Evolutionary conservation across 2,888 invertebrate genomes (phyloP), one percentile per base, ranked within the genome.

Genomic region (Calliopum simillimum): DNA sequence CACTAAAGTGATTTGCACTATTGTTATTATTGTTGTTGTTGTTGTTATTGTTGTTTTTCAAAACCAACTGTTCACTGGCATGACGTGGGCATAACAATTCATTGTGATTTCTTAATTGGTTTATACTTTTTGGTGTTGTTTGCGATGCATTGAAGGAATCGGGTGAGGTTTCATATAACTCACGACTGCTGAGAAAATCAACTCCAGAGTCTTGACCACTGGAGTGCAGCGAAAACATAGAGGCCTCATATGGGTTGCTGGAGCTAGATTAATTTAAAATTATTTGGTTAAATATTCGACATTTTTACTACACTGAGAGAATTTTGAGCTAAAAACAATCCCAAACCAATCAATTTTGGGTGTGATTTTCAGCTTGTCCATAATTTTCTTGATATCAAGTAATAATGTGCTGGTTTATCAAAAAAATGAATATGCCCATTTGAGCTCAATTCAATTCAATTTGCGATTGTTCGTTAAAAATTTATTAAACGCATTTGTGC

Each of bases 121-220:
- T 21, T 49, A 11, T 74, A 75, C 13, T 73, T 70, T 64, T 75
- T 59, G 77, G 77, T 13, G 76, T 75, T 67, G 76, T 72, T 47
- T 74, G 76, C 6, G 75, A 51, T 23, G 65, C 67, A 66, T 80
- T 82, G 67, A 83, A 84, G 33, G 83, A 80, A 43, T 84, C 84
- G 2, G 85, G 82, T 14, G 84, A 81, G 41, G 83, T 82, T 74
- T 85, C 84, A 56, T 83, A 84, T 41, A 85, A 72, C 53, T 84
- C 84, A 4, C 85, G 79, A 74, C 84, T 79, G 79, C 85, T 81
- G 2, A 84, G 76, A 81, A 88, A 76, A 86, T 85, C 93, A 76
- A 94, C 93, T 69, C 94, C 94, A 61, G 93, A 94, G 87, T 94
- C 94, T 82, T 93, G 92, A 16, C 93, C 93, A 81, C 93, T 93